Evolutionary conservation across 2,113 vertebrate genomes (phyloP).

Genomic region (Callorhinus ursinus): DNA sequence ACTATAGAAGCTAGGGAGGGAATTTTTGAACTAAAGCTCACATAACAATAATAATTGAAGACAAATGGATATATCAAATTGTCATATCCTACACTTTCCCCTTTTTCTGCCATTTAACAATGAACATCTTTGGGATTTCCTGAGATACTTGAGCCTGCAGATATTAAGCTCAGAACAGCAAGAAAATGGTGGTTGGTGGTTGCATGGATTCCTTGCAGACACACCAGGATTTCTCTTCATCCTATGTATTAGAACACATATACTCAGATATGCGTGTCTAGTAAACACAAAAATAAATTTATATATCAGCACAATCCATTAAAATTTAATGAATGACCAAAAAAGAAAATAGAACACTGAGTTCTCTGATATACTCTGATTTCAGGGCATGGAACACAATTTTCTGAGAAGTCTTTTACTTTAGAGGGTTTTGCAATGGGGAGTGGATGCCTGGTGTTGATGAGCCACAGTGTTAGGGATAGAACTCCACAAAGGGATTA

Average conservation of each 20-base stretch:
- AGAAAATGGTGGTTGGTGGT: background rate
- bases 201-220: background rate
- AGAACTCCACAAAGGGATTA: background rate
- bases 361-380: background rate
- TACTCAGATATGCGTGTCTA: background rate
- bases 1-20: background rate
- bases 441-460: background rate
- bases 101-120: background rate
- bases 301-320: background rate
- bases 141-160: background rate
- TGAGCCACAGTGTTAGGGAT: background rate
- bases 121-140: background rate
- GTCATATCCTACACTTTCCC: background rate
- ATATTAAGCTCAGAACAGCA: background rate
- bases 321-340: background rate
- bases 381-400: background rate
- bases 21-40: background rate
- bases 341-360: background rate
- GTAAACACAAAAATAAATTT: background rate
- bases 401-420: background rate
- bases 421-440: background rate
- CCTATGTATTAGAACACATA: background rate
- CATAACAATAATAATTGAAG: constrained; percentile 23
- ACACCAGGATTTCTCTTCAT: background rate
- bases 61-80: background rate